Percentiles rank a stretch among this genome's conserved stretches.
Evolutionary conservation across 2,113 vertebrate species (phyloP).

Genomic region (Patagioenas fasciata): DNA sequence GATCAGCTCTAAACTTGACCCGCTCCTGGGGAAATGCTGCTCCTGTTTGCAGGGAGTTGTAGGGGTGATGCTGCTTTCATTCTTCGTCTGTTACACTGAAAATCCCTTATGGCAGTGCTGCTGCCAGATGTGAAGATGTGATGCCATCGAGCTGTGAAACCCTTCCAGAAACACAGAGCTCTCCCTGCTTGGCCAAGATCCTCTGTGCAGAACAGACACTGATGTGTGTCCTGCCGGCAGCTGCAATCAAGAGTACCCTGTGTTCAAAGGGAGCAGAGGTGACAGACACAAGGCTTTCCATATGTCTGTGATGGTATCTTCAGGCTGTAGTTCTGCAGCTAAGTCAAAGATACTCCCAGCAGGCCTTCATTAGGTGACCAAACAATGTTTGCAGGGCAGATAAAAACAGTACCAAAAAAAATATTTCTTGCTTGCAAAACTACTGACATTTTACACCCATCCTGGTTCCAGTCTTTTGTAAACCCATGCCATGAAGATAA

Average conservation of each 20-base stretch:
- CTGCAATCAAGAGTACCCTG: not conserved
- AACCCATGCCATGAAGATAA: not conserved
- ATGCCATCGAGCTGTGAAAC: not conserved
- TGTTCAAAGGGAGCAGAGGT: not conserved
- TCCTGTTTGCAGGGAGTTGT: not conserved
- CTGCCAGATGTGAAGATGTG: not conserved
- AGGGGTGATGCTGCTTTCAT: accelerated
- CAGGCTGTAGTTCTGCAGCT: not conserved
- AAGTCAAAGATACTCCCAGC: not conserved
- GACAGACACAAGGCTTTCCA: not conserved
- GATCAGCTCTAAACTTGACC: not conserved
- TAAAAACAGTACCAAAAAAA: not conserved
- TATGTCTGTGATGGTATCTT: not conserved
- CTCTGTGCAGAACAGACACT: not conserved
- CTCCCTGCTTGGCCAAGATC: not conserved
- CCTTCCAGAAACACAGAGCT: not conserved
- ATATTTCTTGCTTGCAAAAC: not conserved
- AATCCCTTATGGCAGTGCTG: accelerated
- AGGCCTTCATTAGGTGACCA: not conserved
- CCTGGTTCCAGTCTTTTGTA: not conserved
- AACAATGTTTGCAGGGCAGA: not conserved
- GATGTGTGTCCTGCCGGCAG: not conserved
- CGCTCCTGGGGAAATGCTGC: accelerated
- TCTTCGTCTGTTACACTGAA: accelerated
- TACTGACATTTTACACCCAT: not conserved